Base-by-base conservation (phyloP, 1,140 invertebrate species). In the Saxidomus purpurata region DNA sequence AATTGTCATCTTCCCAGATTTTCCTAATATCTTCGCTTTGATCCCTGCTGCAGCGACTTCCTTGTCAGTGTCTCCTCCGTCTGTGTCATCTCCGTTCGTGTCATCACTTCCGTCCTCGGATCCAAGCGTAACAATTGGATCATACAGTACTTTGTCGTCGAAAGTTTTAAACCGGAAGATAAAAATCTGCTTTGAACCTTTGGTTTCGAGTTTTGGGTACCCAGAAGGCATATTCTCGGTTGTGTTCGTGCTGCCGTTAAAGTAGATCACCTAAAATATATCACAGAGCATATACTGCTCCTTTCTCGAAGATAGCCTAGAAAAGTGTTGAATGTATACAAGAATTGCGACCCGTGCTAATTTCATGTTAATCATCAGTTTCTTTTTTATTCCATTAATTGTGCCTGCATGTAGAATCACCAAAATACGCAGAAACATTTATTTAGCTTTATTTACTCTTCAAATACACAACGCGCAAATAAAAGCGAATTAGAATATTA, bases 1-100 rank as follows among this genome's bases (percentile, higher is more conserved):
- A 43, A 43, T 43, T 43, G 80, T 82, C 34, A 82, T 82, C 36
- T 88, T 88, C n/a, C 86, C 86, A 19, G 86, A 88, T 3, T 52
- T 40, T 15, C 76, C 76, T 8, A 67, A 40, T n/a, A 88, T 59
- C 36, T 88, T 88, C 9, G 61, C 61, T 15, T 31, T 43, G 0
- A 88, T 34, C 1, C 59, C 86, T n/a, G n/a, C n/a, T 17, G n/a
- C 40, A 25, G 9, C 19, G 4, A 71, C 25, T 49, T 71, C 40
- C 0, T 36, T 19, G 43, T 17, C 36, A 22, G 22, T 22, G 13
- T 59, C 52, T 9, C 43, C 79, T 17, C 79, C 79, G 9, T 61
- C 79, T 15, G 43, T 31, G 28, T 80, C 49, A 28, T 22, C 43
- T 55, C 47, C 76, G 28, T 80, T 17, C 22, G 38, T 15, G n/a